Conservation (phyloP, 2,888 invertebrate genomes). For the Plebejus argus region DNA sequence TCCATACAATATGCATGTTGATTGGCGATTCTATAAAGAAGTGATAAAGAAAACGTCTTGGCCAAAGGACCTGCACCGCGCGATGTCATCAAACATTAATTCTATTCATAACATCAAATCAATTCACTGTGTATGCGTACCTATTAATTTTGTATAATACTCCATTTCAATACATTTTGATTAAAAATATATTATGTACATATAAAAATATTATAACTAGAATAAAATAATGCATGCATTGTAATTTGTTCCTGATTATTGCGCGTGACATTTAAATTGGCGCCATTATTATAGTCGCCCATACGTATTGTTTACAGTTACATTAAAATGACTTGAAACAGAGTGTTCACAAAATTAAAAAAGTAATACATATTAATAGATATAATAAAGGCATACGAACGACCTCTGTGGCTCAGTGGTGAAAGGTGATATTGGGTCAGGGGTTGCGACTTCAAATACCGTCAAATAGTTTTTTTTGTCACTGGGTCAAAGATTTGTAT, state of each 20-base stretch:
- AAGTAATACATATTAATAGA: too few relatives aligned
- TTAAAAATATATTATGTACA: neutral
- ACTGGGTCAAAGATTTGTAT: neutral
- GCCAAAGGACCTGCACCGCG: conserved; percentile 32
- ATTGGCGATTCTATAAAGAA: too few relatives aligned
- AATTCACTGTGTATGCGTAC: neutral
- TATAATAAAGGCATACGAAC: neutral
- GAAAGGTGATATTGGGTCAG: neutral
- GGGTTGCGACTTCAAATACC: neutral
- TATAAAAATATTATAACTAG: neutral
- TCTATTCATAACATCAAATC: conserved; percentile 30
- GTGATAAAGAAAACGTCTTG: too few relatives aligned
- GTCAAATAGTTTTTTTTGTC: neutral
- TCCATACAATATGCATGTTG: too few relatives aligned
- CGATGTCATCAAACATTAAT: conserved; percentile 44
- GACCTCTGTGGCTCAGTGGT: neutral
- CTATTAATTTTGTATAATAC: neutral
- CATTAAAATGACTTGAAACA: neutral
- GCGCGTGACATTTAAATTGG: neutral
- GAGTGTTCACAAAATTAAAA: too few relatives aligned
- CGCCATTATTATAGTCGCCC: neutral
- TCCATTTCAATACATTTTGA: neutral
- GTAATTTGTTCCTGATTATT: neutral
- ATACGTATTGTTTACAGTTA: neutral
- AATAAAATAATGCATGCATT: neutral